Evolutionary conservation across 2,113 vertebrate species (phyloP).

Genomic region (Cyprinodon variegatus): DNA sequence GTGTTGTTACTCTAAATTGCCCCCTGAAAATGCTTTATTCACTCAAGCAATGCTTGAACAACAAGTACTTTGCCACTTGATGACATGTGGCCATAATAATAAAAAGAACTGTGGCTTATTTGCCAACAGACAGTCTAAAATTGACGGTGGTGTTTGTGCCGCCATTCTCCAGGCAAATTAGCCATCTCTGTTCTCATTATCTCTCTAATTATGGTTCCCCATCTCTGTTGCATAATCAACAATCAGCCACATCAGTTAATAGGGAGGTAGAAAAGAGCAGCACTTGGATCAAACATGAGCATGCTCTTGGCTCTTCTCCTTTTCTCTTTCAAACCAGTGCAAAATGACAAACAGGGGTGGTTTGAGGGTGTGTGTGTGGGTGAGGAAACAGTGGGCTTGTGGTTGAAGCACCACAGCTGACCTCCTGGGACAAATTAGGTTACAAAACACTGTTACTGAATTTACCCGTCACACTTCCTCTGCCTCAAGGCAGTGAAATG

Average conservation of each 20-base stretch:
- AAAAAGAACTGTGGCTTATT: constrained; percentile 19
- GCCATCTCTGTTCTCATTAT: constrained; percentile 77
- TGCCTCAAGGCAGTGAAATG: constrained; percentile 43
- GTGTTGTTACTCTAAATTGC: constrained; percentile 2
- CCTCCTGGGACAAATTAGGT: constrained; percentile 53
- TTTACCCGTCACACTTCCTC: constrained; percentile 22
- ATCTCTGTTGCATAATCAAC: constrained; percentile 75
- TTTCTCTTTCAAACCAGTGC: background rate
- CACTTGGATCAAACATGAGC: constrained; percentile 43
- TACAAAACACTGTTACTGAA: constrained; percentile 38
- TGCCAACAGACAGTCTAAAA: constrained; percentile 48
- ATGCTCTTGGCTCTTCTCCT: constrained; percentile 3
- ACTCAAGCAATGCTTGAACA: constrained; percentile 25
- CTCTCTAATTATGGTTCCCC: constrained; percentile 70
- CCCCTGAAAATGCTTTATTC: background rate
- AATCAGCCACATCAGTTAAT: constrained; percentile 75
- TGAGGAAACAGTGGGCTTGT: background rate
- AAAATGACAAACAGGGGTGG: background rate
- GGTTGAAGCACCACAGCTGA: constrained; percentile 34
- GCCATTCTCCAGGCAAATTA: constrained; percentile 71
- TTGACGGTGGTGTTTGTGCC: constrained; percentile 59
- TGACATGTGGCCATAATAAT: constrained; percentile 38
- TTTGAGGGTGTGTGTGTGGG: no score
- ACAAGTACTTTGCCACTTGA: constrained; percentile 46
- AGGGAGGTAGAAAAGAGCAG: constrained; percentile 52